Base-by-base conservation (phyloP, 2,797 vertebrate genomes). In the Rhinatrema bivittatum region DNA sequence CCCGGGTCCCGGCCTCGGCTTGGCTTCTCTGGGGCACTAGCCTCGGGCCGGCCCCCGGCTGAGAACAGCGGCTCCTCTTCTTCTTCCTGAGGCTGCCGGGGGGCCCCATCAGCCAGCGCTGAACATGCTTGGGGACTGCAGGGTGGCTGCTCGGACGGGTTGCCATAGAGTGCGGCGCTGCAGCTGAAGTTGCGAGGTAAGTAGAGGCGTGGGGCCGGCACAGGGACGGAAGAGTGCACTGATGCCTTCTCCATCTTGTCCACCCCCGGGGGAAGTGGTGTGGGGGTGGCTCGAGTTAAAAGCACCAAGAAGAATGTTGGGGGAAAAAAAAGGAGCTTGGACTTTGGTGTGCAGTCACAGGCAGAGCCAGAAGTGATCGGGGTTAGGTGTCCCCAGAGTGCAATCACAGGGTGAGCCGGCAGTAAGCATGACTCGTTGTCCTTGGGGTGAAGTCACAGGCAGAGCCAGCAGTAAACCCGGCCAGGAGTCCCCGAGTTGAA, bases 101-200 rank as follows among this genome's bases (percentile, higher is more conserved):
- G 19, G 1, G 6, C 38, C 37, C 30, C 33, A 28, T 20, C 11
- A 10, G n/a, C 4, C 10, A 32, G 8, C n/a, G 7, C 12, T n/a
- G n/a, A n/a, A n/a, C n/a, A n/a, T n/a, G n/a, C n/a, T n/a, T n/a
- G 9, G 13, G n/a, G n/a, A n/a, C n/a, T n/a, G n/a, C n/a, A n/a
- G n/a, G n/a, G n/a, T 4, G 22, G 38, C 39, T 72, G 86, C 1
- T 84, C 74, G 27, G 82, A 78, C 60, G 87, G 60, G 59, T 88
- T 84, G 5, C 89, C 89, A 50, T 91, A 91, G 35, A 93, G 80
- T 9, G 85, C 88, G 3, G 91, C 90, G 23, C 89, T 89, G 74
- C 89, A 94, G 82, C 91, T 93, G 86, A 93, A 91, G 79, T 92
- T 90, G 60, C 90, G 81, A n/a, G 89, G 88, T 37, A 94, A 78